Evolutionary conservation across 2,113 vertebrate species (phyloP).

Genomic region (Zootoca vivipara): DNA sequence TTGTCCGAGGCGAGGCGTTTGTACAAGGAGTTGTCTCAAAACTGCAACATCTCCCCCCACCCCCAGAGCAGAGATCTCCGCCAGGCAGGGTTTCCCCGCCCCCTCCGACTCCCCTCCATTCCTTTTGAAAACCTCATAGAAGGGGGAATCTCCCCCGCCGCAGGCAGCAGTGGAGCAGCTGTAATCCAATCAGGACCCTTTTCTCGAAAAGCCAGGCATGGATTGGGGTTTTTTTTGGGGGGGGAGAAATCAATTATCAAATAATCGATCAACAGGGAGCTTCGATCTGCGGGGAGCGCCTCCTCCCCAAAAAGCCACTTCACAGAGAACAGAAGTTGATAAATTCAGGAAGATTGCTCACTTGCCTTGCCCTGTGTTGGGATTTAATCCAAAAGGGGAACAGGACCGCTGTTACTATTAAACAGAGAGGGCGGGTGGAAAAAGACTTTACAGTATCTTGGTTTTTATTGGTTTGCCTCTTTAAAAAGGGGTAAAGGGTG

Average conservation of each 20-base stretch:
- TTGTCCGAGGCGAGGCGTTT: not conserved
- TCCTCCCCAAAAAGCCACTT: not conserved
- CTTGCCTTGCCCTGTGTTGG: not conserved
- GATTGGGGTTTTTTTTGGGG: conserved; percentile 80
- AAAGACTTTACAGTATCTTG: not conserved
- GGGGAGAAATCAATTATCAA: conserved; percentile 83
- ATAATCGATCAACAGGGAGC: conserved; percentile 85
- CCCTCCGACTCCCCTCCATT: not conserved
- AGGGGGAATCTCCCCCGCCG: conserved; percentile 72
- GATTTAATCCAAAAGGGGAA: not conserved
- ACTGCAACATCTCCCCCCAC: not conserved
- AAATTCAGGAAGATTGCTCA: not conserved
- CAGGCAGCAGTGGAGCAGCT: conserved; percentile 75
- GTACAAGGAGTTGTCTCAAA: not conserved
- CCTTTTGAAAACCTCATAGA: conserved; percentile 21
- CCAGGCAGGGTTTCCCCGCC: not conserved
- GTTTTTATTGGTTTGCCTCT: not conserved
- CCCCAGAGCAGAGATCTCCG: not conserved
- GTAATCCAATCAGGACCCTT: conserved; percentile 81
- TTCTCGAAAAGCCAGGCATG: conserved; percentile 68
- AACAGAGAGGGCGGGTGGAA: not conserved
- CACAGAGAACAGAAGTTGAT: not conserved
- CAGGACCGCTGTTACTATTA: too few relatives aligned
- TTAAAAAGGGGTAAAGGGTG: not conserved
- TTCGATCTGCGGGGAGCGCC: conserved; percentile 74